phyloP scores from a whole-genome alignment of 2,888 invertebrate species.

The Nebria salina region DNA sequence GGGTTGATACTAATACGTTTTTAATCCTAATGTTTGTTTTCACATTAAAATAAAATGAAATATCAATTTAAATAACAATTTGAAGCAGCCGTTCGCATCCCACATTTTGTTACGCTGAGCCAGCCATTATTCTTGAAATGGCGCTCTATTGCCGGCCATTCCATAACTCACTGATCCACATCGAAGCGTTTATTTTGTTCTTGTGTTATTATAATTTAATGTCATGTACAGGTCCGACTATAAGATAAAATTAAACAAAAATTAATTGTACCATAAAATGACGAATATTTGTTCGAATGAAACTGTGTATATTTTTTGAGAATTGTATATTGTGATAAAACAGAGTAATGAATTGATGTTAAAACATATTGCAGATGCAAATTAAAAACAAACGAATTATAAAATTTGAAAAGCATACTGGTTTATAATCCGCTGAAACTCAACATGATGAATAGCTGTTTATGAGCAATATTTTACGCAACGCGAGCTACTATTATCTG shows the following conservation, averaged over 20 bases:
- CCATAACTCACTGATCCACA: slow-evolving; percentile 35
- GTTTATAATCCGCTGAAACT: not conserved
- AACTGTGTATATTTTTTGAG: no score
- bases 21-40: not conserved
- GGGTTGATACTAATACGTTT: not conserved
- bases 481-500: not conserved
- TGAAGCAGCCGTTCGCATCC: not conserved
- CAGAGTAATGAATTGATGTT: not conserved
- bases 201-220: slow-evolving; percentile 44
- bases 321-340: not conserved
- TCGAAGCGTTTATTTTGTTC: slow-evolving; percentile 38
- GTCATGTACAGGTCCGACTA: slow-evolving; percentile 21
- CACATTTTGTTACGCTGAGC: no score
- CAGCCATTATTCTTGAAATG: not conserved
- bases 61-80: not conserved
- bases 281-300: no score
- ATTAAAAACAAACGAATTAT: not conserved
- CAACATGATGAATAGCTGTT: not conserved
- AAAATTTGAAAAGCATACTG: not conserved
- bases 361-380: not conserved
- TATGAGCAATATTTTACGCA: not conserved
- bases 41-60: not conserved
- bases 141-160: not conserved
- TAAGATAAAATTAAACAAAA: not conserved
- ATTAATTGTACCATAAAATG: no score